phyloP scores from a whole-genome alignment of 2,113 vertebrate species.

The Amphiprion ocellaris region DNA sequence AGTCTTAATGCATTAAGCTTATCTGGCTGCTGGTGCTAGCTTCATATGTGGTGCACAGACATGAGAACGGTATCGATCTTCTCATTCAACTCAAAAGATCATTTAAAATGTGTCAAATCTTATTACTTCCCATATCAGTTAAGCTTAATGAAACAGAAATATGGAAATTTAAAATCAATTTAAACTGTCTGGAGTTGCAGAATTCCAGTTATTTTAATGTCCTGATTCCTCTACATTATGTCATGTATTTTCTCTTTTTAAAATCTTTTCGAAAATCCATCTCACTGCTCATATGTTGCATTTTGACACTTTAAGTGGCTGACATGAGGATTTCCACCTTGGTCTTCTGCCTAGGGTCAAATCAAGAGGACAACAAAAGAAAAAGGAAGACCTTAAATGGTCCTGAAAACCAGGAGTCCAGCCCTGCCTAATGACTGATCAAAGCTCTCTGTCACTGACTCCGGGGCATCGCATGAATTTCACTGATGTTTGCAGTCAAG shows the following conservation, averaged over 20 bases:
- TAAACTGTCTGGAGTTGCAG: background rate
- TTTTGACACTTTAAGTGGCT: slow-evolving; percentile 28
- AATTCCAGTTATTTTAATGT: background rate
- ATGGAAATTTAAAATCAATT: background rate
- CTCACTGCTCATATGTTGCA: slow-evolving; percentile 47
- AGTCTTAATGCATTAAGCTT: slow-evolving; percentile 2
- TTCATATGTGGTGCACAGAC: background rate
- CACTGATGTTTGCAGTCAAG: slow-evolving; percentile 18
- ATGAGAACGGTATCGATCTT: background rate
- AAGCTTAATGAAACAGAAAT: too few species aligned
- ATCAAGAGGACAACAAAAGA: slow-evolving; percentile 32
- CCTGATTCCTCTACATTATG: background rate
- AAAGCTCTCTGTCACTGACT: slow-evolving; percentile 37
- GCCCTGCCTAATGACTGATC: slow-evolving; percentile 14
- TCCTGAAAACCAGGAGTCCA: slow-evolving; percentile 50
- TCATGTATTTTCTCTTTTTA: background rate
- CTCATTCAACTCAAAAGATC: background rate
- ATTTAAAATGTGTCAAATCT: too few species aligned
- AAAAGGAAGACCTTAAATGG: slow-evolving; percentile 51
- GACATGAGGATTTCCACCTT: slow-evolving; percentile 28
- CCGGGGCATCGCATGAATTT: slow-evolving; percentile 25
- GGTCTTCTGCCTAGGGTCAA: slow-evolving; percentile 44
- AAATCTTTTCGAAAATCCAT: too few species aligned
- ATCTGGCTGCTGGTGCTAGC: background rate
- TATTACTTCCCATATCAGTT: too few species aligned